Evolutionary conservation across 2,888 invertebrate genomes (phyloP).

Genomic region (Nowickia ferox): DNA sequence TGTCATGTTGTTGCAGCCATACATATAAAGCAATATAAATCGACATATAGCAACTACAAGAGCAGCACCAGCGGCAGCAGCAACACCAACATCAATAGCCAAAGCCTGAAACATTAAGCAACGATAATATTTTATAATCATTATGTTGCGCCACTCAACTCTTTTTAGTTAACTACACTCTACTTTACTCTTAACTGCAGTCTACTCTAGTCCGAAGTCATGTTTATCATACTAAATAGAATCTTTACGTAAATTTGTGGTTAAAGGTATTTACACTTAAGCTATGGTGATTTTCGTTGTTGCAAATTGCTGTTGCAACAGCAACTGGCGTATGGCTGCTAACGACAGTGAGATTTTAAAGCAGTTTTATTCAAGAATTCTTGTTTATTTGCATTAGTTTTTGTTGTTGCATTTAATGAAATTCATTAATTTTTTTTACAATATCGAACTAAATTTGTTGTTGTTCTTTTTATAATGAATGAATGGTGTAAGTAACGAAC

Average conservation of each 20-base stretch:
- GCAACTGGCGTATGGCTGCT: background rate
- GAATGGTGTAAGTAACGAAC: too few relatives aligned
- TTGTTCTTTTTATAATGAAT: too few relatives aligned
- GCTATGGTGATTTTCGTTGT: conserved; percentile 41
- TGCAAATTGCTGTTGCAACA: conserved; percentile 23
- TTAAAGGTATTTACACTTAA: conserved; percentile 59
- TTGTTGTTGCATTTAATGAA: conserved; percentile 30
- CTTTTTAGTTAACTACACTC: conserved; percentile 33
- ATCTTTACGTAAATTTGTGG: conserved; percentile 57
- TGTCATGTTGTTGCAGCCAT: conserved; percentile 43
- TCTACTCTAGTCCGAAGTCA: conserved; percentile 13
- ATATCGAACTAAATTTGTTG: background rate
- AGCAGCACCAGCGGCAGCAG: background rate
- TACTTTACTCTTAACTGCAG: conserved; percentile 7
- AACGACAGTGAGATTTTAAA: conserved; percentile 15
- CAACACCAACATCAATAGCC: conserved; percentile 28
- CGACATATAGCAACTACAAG: background rate
- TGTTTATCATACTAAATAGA: conserved; percentile 48
- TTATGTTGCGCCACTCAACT: conserved; percentile 24
- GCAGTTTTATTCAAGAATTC: conserved; percentile 2
- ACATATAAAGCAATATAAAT: conserved; percentile 10
- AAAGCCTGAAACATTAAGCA: conserved; percentile 28
- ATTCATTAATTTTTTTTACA: conserved; percentile 16
- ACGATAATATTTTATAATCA: conserved; percentile 45
- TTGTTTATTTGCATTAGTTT: background rate